Evolutionary conservation across 1,140 invertebrate genomes (phyloP).

Genomic region (Frieseomelitta varia): DNA sequence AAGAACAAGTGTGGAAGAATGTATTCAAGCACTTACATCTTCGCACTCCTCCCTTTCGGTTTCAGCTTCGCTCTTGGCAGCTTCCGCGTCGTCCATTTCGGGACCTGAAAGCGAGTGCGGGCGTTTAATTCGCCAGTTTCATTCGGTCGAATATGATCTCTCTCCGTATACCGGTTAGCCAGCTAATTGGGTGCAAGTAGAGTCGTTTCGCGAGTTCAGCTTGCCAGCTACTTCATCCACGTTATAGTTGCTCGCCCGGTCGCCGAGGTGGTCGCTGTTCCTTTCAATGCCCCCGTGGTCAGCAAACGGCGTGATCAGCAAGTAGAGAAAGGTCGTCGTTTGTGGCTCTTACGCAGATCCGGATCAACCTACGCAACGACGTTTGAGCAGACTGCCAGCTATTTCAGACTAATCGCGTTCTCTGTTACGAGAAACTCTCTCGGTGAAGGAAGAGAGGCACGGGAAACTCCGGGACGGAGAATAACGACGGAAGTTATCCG

Average conservation of each 20-base stretch:
- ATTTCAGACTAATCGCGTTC: slow-evolving; percentile 55
- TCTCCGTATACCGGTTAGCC: not conserved
- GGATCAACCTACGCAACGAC: slow-evolving; percentile 61
- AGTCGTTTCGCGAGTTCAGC: not conserved
- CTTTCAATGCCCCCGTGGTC: not conserved
- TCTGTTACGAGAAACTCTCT: slow-evolving; percentile 44
- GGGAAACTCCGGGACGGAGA: slow-evolving; percentile 46
- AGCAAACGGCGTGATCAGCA: not conserved
- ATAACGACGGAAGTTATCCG: slow-evolving; percentile 69
- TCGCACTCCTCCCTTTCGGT: slow-evolving; percentile 1
- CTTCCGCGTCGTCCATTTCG: slow-evolving; percentile 18
- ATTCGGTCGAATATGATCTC: slow-evolving; percentile 23
- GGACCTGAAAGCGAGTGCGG: not conserved
- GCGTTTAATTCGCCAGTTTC: not conserved
- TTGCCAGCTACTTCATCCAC: not conserved
- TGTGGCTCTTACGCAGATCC: slow-evolving; percentile 52
- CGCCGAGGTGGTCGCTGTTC: slow-evolving; percentile 57
- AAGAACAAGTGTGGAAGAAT: not conserved
- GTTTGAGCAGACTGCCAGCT: not conserved
- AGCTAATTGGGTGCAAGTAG: slow-evolving; percentile 35
- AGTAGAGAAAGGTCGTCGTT: slow-evolving; percentile 9
- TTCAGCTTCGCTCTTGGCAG: not conserved
- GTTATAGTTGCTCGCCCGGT: slow-evolving; percentile 29
- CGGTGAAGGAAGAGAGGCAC: not conserved
- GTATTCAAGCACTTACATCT: slow-evolving; percentile 2